A percentile compares a stretch with the other conserved stretches of the same genome.
phyloP scores from a whole-genome alignment of 2,113 vertebrate species.

The Callipepla californica region DNA sequence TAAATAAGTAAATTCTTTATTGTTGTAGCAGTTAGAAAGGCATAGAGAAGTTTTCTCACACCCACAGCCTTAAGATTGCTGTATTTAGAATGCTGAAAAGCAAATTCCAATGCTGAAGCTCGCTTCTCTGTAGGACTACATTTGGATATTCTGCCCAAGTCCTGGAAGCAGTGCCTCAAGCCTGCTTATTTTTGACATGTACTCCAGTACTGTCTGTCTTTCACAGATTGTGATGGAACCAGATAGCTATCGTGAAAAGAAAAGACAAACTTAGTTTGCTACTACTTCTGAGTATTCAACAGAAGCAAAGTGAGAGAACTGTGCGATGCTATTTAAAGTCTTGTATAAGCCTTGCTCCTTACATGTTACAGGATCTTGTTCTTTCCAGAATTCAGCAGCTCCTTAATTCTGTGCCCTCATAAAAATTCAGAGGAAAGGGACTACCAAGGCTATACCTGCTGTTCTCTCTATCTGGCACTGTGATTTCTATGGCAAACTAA shows the following conservation, averaged over 20 bases:
- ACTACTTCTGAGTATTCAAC: background rate
- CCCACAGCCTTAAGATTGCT: constrained; percentile 61
- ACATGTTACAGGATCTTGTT: background rate
- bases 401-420: background rate
- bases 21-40: constrained; percentile 67
- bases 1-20: constrained; percentile 14
- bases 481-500: background rate
- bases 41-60: constrained; percentile 74
- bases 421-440: background rate
- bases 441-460: background rate
- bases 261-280: background rate
- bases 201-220: constrained; percentile 26
- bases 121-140: background rate
- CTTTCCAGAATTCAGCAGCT: background rate
- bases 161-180: constrained; percentile 53
- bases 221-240: constrained; percentile 25
- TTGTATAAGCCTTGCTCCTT: background rate
- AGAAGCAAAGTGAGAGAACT: background rate
- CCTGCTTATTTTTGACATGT: constrained; percentile 50
- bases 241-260: constrained; percentile 11
- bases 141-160: constrained; percentile 15
- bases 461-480: background rate
- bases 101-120: constrained; percentile 41
- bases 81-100: constrained; percentile 63
- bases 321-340: background rate